A percentile compares a stretch with the other conserved stretches of the same genome.
phyloP scores from a whole-genome alignment of 2,113 vertebrate species.

The Hepsetus odoe region DNA sequence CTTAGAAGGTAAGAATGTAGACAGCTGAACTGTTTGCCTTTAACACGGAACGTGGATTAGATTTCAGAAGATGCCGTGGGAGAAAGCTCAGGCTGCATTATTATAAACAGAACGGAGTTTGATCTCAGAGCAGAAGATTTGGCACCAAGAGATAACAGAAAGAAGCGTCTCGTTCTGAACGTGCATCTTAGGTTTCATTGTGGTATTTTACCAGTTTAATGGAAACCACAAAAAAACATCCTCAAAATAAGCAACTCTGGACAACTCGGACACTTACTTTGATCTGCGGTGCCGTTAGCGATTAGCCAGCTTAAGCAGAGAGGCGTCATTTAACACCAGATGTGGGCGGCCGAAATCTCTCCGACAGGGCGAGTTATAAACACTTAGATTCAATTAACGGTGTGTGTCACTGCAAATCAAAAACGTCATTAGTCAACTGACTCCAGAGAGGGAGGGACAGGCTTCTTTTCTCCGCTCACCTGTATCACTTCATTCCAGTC shows the following conservation, averaged over 20 bases:
- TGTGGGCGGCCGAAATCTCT: constrained; percentile 59
- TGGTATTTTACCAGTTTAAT: neutral
- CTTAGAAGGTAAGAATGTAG: neutral
- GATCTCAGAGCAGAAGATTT: neutral
- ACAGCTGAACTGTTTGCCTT: neutral
- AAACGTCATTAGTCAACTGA: constrained; percentile 75
- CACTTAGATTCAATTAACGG: constrained; percentile 76
- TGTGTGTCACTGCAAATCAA: constrained; percentile 73
- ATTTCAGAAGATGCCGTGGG: neutral
- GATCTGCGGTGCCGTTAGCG: neutral
- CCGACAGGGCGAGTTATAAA: constrained; percentile 73
- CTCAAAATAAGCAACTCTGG: constrained; percentile 4
- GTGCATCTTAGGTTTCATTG: neutral
- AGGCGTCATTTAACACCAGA: constrained; percentile 62
- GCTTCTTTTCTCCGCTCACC: constrained; percentile 36
- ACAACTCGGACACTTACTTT: constrained; percentile 3
- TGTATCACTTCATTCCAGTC: constrained; percentile 30
- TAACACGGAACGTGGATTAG: neutral
- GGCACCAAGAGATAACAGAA: neutral
- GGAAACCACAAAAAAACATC: neutral
- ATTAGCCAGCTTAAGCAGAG: neutral
- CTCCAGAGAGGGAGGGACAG: constrained; percentile 29
- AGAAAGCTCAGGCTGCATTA: neutral
- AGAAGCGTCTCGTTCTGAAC: neutral
- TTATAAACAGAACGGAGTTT: neutral